These are phyloP conservation scores for Papilio polyxenes DNA, from an alignment of 1,140 invertebrate species.

Conservation along the genomic window DNA sequence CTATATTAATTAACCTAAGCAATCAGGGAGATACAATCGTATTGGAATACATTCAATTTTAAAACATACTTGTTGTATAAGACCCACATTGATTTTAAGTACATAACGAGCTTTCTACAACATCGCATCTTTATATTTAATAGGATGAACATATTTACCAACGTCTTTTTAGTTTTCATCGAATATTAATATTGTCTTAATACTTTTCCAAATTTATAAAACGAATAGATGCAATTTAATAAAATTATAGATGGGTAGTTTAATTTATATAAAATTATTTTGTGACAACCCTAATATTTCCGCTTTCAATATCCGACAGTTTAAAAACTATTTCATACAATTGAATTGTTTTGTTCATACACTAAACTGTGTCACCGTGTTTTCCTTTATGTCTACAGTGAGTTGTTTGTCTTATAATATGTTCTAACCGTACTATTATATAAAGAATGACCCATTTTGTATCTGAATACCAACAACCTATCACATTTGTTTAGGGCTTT, in stretches of 20 bases:
- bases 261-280: neutral
- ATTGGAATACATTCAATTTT: too few species aligned
- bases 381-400: constrained; percentile 8
- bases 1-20: neutral
- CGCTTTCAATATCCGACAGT: constrained; percentile 15
- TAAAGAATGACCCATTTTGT: neutral
- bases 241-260: too few species aligned
- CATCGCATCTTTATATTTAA: too few species aligned
- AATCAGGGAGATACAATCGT: neutral
- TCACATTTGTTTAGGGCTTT: too few species aligned
- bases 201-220: too few species aligned
- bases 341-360: constrained; percentile 27
- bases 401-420: neutral
- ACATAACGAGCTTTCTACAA: too few species aligned
- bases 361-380: constrained; percentile 20
- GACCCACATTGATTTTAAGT: too few species aligned
- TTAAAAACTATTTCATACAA: constrained; percentile 28
- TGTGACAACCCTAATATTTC: constrained; percentile 5
- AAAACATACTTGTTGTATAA: too few species aligned
- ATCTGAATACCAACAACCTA: too few species aligned
- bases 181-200: too few species aligned
- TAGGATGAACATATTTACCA: too few species aligned
- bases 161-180: too few species aligned
- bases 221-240: neutral
- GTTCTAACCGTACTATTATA: neutral